A percentile compares a stretch with the other conserved stretches of the same genome.
Conservation (phyloP, 2,797 vertebrate genomes). For the Chaetophractus vellerosus region DNA sequence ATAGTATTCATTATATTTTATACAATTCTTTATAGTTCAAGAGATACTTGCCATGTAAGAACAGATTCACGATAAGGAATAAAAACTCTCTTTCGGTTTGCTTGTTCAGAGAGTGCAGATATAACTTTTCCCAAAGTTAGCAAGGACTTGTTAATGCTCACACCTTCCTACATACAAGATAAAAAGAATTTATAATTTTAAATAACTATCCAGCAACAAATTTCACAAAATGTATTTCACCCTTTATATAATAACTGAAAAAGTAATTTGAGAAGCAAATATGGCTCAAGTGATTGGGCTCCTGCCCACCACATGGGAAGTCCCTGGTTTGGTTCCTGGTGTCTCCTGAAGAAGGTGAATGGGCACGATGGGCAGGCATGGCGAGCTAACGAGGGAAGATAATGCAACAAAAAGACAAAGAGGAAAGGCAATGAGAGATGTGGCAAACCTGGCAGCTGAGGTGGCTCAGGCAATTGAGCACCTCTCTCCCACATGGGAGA, state of each 20-base stretch:
- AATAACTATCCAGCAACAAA: not conserved
- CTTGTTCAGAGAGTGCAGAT: constrained; percentile 95
- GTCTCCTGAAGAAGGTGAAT: too few species aligned
- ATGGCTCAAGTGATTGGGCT: too few species aligned
- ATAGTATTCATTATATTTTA: not conserved
- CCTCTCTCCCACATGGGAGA: too few species aligned
- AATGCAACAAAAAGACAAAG: too few species aligned
- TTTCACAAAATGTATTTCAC: constrained; percentile 18
- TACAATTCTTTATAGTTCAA: not conserved
- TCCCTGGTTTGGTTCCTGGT: too few species aligned
- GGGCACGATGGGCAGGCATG: too few species aligned
- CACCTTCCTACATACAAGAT: constrained; percentile 93
- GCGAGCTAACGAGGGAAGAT: too few species aligned
- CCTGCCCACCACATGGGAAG: too few species aligned
- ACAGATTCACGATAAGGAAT: constrained; percentile 97
- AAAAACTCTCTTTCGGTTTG: constrained; percentile 93
- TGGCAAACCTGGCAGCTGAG: too few species aligned
- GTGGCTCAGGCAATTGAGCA: too few species aligned
- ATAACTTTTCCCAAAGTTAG: constrained; percentile 98
- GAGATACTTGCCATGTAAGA: constrained; percentile 95
- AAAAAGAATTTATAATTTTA: constrained; percentile 46
- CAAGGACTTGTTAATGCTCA: constrained; percentile 98
- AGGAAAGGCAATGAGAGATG: too few species aligned
- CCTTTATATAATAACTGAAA: not conserved
- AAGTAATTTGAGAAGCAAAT: too few species aligned